Evolutionary conservation across 2,888 invertebrate species (phyloP).

Genomic region (Drymonia ruficornis): DNA sequence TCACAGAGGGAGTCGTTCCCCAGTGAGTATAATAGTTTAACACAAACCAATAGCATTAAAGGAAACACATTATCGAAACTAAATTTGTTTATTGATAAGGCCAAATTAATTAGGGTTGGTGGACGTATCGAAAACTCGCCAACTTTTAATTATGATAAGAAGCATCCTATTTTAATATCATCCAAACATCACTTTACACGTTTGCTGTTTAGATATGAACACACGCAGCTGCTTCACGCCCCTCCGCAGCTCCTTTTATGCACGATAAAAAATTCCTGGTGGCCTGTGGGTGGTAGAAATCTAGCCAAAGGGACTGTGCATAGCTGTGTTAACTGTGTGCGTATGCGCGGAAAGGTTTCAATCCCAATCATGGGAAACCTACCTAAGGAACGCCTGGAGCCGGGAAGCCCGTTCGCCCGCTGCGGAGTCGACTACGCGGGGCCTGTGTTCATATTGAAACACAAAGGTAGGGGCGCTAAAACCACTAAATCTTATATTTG

Average conservation of each 20-base stretch:
- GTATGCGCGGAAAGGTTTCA: background rate
- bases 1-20: constrained; percentile 7
- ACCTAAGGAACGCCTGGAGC: constrained; percentile 5
- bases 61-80: background rate
- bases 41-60: background rate
- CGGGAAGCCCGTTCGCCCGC: constrained; percentile 1
- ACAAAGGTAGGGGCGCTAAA: background rate
- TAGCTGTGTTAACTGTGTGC: background rate
- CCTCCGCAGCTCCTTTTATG: background rate
- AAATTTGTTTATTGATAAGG: constrained; percentile 4
- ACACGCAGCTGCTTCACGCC: background rate
- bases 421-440: constrained; percentile 10
- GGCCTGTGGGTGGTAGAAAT: background rate
- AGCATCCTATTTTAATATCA: background rate
- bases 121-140: constrained; percentile 1
- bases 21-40: background rate
- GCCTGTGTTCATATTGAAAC: constrained; percentile 3
- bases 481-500: constrained; percentile 1
- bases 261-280: background rate
- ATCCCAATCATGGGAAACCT: constrained; percentile 5
- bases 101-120: constrained; percentile 7
- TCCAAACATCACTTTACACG: background rate
- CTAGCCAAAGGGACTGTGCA: background rate
- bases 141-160: background rate
- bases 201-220: background rate